A percentile compares a stretch with the other conserved stretches of the same genome.
phyloP scores from a whole-genome alignment of 2,888 invertebrate genomes.

The Tuta absoluta region DNA sequence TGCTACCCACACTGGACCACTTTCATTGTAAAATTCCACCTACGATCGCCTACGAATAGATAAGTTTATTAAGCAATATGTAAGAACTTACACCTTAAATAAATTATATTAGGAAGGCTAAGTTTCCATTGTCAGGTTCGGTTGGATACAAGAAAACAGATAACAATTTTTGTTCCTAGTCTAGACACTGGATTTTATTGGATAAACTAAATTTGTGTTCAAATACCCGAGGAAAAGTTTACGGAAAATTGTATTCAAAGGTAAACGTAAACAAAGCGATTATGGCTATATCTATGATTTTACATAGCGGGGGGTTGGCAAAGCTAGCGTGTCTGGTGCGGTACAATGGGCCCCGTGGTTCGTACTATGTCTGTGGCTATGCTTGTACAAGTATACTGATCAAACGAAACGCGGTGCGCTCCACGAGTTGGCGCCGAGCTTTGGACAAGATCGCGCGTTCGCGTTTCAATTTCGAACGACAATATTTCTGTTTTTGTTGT shows the following conservation, averaged over 20 bases:
- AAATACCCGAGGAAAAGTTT: slow-evolving; percentile 1
- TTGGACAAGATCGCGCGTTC: slow-evolving; percentile 75
- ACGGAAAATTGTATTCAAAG: slow-evolving; percentile 9
- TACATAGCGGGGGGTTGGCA: slow-evolving; percentile 61
- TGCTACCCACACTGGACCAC: slow-evolving; percentile 36
- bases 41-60: slow-evolving; percentile 1
- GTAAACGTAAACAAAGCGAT: slow-evolving; percentile 29
- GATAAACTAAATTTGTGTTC: not conserved
- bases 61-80: slow-evolving; percentile 16
- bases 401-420: slow-evolving; percentile 48
- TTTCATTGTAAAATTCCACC: slow-evolving; percentile 34
- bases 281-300: slow-evolving; percentile 52
- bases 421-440: slow-evolving; percentile 74
- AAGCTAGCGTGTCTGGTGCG: slow-evolving; percentile 59
- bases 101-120: not conserved
- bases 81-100: not conserved
- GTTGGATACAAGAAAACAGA: not conserved
- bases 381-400: slow-evolving; percentile 51
- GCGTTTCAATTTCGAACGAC: slow-evolving; percentile 57
- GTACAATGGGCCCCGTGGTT: slow-evolving; percentile 69
- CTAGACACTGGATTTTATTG: slow-evolving; percentile 18
- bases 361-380: slow-evolving; percentile 65
- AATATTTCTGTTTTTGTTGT: slow-evolving; percentile 38
- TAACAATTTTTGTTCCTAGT: not conserved
- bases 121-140: slow-evolving; percentile 4